Base-by-base conservation (phyloP, 2,113 vertebrate species). In the Gnathonemus longibarbis region DNA sequence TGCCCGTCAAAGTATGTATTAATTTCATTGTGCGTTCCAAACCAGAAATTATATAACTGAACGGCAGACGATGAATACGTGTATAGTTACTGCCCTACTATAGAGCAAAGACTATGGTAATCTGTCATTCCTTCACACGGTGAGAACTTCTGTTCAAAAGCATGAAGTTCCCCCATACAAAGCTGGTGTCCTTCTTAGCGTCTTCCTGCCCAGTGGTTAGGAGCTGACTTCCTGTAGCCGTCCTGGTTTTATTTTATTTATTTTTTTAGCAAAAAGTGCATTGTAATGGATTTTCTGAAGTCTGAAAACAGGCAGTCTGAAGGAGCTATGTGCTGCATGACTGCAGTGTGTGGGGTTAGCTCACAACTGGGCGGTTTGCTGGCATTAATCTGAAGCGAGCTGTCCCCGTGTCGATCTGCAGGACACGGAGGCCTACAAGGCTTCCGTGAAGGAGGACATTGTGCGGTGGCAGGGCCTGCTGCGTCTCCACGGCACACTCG, bases 381-480 rank as follows among this genome's bases (percentile, higher is more conserved):
- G 5, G 31, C 3, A 42, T 11, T 86, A 39, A 10, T 77, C 27
- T 42, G 70, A 77, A 19, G 0, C 5, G 35, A 77, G 35, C 35
- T 49, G 42, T 70, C 74, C 15, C 27, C 19, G 17, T 88, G 48
- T 52, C 7, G n/a, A 17, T 3, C 84, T 92, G 49, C 88, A 99
- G 98, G 98, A 99, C 91, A 98, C 98, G 0, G 98, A 99, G 94
- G 93, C 95, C 3, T 99, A 99, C 93, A 99, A 99, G 95, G 95
- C 96, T 56, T 91, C 97, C 0, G 97, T 98, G 89, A 99, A 99
- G 93, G 98, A 99, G 91, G 98, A 99, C 93, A 97, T 99, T 94
- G 96, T 97, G 94, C 97, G 97, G 90, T 99, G 98, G 98, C 98
- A 99, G 96, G 97, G 96, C 13, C 94, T 96, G 85, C 93, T 99